Evolutionary conservation across 2,113 vertebrate species (phyloP).

Genomic region (Bettongia penicillata): DNA sequence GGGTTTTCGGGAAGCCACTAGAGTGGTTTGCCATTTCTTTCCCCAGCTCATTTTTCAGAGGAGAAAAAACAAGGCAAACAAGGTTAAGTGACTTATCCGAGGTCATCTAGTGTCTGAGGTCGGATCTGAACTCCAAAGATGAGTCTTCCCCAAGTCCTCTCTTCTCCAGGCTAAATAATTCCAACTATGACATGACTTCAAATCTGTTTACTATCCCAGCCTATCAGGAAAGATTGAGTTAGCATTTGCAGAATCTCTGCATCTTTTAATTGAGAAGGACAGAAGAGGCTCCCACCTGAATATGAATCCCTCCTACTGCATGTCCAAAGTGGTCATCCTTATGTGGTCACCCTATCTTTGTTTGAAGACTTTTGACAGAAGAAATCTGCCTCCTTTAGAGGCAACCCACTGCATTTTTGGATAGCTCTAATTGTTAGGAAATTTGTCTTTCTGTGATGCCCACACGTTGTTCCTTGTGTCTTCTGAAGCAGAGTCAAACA

Average conservation of each 20-base stretch:
- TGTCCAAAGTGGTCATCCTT: background rate
- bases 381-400: background rate
- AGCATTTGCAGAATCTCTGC: background rate
- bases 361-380: background rate
- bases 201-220: background rate
- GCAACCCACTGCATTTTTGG: background rate
- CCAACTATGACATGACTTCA: background rate
- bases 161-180: background rate
- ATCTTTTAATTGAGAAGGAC: background rate
- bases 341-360: background rate
- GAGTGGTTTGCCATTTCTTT: too few relatives aligned
- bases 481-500: background rate
- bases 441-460: background rate
- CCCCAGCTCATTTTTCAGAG: too few relatives aligned
- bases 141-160: background rate
- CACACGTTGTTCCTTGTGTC: background rate
- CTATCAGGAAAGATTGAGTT: background rate
- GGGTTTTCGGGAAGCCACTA: too few relatives aligned
- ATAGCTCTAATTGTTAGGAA: background rate
- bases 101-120: too few relatives aligned
- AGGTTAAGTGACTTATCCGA: too few relatives aligned
- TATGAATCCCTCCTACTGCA: background rate
- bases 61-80: too few relatives aligned
- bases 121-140: too few relatives aligned
- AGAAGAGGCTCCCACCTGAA: background rate